Base-by-base conservation (phyloP, 2,113 vertebrate species). In the Chaetodon trifascialis region DNA sequence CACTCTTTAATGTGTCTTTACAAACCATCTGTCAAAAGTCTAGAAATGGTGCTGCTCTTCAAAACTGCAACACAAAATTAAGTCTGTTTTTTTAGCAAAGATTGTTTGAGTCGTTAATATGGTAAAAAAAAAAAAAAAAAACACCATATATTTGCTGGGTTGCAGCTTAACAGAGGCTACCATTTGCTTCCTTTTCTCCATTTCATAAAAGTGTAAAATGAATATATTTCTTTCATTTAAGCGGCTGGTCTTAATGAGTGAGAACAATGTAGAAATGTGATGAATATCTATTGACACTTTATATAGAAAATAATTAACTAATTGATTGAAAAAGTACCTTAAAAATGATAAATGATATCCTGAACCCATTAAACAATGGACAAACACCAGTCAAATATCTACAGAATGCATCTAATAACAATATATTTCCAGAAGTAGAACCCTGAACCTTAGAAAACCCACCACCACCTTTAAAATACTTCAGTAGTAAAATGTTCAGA, bases 371-470 rank as follows among this genome's bases (percentile, higher is more conserved):
- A 62, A 47, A 46, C 40, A 65, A 34, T 16, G 3, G 60, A 63
- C 5, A 68, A 51, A 15, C 14, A 8, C 8, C 30, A 52, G 12
- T 52, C 47, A 64, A 10, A 3, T 46, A 46, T 46, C 51, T 30
- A 56, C 17, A 16, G 19, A 34, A 66, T 44, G n/a, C 3, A 8
- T 12, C 15, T 52, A 30, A 16, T 21, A 9, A 34, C 11, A 19
- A 9, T 16, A 5, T 59, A 51, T 25, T 60, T 59, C n/a, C 17
- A 79, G 47, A 58, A 66, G 5, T 23, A 73, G 40, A 75, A 47
- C 46, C 25, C 64, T 21, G 44, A 36, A 80, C 2, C 46, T 44
- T 34, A 64, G 46, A 44, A 67, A 71, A 54, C 51, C 25, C 42
- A 76, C 56, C n/a, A 17, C 30, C 34, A 44, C 42, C 38, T 73